phyloP scores from a whole-genome alignment of 2,113 vertebrate species.

The Piprites chloris region DNA sequence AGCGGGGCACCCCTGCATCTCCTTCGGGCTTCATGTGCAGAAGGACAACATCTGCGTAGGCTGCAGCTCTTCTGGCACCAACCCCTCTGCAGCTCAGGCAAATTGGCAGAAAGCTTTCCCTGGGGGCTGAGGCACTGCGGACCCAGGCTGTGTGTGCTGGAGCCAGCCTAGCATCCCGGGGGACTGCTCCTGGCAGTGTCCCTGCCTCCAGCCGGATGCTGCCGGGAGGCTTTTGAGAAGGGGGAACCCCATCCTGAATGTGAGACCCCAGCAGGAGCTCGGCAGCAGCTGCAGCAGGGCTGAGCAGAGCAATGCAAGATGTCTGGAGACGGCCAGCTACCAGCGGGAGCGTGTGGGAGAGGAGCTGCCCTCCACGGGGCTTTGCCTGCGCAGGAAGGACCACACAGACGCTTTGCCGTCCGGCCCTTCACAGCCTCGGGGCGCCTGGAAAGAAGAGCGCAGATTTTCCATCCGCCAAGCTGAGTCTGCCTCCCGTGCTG shows the following conservation, averaged over 20 bases:
- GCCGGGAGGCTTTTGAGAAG: neutral
- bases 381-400: neutral
- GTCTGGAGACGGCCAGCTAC: neutral
- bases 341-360: neutral
- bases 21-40: neutral
- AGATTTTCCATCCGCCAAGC: neutral
- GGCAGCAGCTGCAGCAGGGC: neutral
- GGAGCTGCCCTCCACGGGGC: neutral
- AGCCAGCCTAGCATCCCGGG: neutral
- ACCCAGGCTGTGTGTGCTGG: neutral
- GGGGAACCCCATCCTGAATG: neutral
- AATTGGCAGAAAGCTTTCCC: neutral
- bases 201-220: neutral
- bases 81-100: neutral
- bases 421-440: neutral
- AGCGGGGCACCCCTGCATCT: neutral
- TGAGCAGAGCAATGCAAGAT: neutral
- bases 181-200: neutral
- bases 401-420: fast-evolving
- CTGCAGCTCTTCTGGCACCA: neutral
- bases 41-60: neutral
- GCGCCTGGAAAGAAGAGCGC: neutral
- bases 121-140: neutral
- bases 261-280: neutral
- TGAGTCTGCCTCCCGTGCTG: neutral